Evolutionary conservation across 2,797 vertebrate genomes (phyloP).

Genomic region (Parauchenoglanis punctatus): DNA sequence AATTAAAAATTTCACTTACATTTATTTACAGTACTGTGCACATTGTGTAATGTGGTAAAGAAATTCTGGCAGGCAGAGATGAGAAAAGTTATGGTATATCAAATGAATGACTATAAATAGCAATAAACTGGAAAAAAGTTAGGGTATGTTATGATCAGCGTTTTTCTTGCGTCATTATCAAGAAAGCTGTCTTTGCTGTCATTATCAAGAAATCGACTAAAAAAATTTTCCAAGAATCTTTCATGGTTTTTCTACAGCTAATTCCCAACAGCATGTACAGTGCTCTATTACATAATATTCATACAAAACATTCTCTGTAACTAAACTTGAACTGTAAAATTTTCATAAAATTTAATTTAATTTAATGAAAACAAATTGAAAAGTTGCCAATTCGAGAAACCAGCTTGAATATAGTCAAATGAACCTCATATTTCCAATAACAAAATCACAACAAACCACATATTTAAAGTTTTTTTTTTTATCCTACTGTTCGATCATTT

Average conservation of each 20-base stretch:
- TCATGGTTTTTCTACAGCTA: background rate
- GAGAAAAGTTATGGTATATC: background rate
- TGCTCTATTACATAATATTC: background rate
- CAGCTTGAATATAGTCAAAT: background rate
- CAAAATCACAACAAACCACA: background rate
- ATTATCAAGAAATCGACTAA: background rate
- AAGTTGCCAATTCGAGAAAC: background rate
- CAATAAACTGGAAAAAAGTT: background rate
- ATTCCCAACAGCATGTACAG: background rate
- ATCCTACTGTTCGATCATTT: background rate
- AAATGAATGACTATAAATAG: background rate
- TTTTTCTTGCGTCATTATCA: too few relatives aligned
- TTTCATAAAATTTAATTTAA: too few relatives aligned
- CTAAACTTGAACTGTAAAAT: background rate
- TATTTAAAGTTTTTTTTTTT: background rate
- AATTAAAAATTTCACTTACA: too few relatives aligned
- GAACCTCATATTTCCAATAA: background rate
- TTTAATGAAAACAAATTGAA: background rate
- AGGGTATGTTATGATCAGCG: background rate
- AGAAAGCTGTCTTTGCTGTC: background rate
- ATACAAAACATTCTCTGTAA: background rate
- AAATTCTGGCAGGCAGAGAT: background rate
- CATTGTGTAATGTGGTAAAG: too few relatives aligned
- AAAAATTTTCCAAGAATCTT: background rate
- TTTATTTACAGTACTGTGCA: too few relatives aligned